Evolutionary conservation across 2,113 vertebrate species (phyloP).

Genomic region (Barnardius zonarius): DNA sequence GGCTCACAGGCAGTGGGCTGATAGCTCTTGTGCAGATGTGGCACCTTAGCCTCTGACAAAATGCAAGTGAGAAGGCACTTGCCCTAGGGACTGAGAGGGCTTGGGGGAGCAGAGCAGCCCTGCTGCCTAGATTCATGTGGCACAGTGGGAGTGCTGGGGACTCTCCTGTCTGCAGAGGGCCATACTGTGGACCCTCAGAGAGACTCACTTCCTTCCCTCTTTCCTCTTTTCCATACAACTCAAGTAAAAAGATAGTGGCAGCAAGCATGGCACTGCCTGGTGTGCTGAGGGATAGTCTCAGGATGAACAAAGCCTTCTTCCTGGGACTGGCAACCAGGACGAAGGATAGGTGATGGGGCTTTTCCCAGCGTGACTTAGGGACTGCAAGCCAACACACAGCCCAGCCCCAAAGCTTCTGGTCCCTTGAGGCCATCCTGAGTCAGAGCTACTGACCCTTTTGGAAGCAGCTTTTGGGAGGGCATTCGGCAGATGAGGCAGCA

Average conservation of each 20-base stretch:
- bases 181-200: neutral
- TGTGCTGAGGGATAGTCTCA: neutral
- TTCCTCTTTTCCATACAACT: neutral
- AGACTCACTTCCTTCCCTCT: neutral
- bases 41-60: neutral
- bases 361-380: fast-evolving
- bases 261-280: neutral
- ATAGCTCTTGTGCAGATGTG: neutral
- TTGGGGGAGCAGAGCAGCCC: neutral
- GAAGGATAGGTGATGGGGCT: neutral
- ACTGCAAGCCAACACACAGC: neutral
- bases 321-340: neutral
- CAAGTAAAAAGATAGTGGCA: neutral
- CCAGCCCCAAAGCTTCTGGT: fast-evolving
- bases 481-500: neutral
- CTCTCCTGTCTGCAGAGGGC: neutral
- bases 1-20: neutral
- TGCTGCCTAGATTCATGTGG: fast-evolving
- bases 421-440: fast-evolving
- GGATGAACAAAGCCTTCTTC: neutral
- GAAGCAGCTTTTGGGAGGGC: neutral
- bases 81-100: neutral
- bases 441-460: neutral
- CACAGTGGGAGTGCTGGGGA: neutral
- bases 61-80: neutral